A percentile compares a stretch with the other conserved stretches of the same genome.
Evolutionary conservation across 2,888 invertebrate genomes (phyloP).

Genomic region (Chrysomela aeneicollis): DNA sequence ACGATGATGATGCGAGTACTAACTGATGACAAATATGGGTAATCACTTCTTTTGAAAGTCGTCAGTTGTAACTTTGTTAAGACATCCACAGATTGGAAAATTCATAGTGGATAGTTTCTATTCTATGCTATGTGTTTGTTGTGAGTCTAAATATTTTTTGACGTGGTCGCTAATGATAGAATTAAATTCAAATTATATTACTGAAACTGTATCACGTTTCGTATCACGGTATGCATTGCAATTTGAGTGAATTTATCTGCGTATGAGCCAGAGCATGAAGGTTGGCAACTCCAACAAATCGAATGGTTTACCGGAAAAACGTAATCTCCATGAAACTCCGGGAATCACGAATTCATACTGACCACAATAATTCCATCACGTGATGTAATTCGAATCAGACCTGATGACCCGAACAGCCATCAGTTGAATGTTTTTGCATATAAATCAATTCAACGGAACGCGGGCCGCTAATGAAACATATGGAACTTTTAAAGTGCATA

Average conservation of each 20-base stretch:
- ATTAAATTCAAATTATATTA: no score
- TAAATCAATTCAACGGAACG: not conserved
- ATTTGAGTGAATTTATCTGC: not conserved
- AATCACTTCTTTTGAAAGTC: no score
- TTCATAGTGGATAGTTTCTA: no score
- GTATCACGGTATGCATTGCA: not conserved
- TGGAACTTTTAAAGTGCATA: not conserved
- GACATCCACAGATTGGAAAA: no score
- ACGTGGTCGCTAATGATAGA: no score
- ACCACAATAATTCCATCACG: not conserved
- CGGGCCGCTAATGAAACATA: not conserved
- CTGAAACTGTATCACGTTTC: no score
- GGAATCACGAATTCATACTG: conserved; percentile 5
- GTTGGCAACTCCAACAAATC: conserved; percentile 11
- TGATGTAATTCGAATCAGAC: conserved; percentile 3
- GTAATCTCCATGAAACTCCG: conserved; percentile 12
- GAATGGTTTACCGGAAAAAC: conserved; percentile 3
- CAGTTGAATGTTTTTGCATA: not conserved
- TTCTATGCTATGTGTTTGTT: no score
- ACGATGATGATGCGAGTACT: no score
- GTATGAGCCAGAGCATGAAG: not conserved
- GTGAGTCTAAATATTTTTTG: no score
- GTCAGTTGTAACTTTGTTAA: no score
- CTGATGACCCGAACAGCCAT: not conserved
- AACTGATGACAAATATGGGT: no score